Evolutionary conservation across 1,140 invertebrate species (phyloP), one percentile per base, ranked within the genome.

Genomic region (Lepidurus packardi): DNA sequence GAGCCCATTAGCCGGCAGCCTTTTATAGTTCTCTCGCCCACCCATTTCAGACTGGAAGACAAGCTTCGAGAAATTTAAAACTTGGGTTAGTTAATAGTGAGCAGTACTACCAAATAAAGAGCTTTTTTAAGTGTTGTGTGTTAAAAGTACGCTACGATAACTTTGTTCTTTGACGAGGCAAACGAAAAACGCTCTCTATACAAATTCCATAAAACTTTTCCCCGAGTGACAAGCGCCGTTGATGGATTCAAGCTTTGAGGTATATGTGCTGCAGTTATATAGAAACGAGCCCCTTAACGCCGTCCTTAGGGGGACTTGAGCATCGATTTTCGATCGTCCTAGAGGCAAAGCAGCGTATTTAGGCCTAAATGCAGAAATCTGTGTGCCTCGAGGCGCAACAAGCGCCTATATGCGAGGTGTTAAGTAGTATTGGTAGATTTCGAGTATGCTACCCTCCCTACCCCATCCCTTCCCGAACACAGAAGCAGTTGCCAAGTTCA

Each of bases 1-100:
- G 53, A 65, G 53, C 53, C 53, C 53, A 65, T 65, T 65, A 65
- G 53, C 53, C 53, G 21, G 53, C 53, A 21, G 53, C 53, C 53
- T 21, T 65, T 65, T 65, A 11, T n/a, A 7, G 21, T n/a, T 16
- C 21, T 65, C 53, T 65, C 53, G 53, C 53, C 53, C 53, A 16
- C 16, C 13, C 53, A 16, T n/a, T 13, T n/a, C 16, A 4, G 21
- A 65, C 53, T 65, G 16, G 53, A 65, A 13, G n/a, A 65, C 53
- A 65, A 65, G 53, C 16, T 65, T 65, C 16, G 10, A 13, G 53
- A 65, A 65, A 65, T 34, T 34, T 34, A 34, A 34, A 34, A 34
- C 34, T 34, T 34, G 34, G 34, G 34, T 34, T 34, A 34, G 34
- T 34, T 34, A 34, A 34, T 34, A 34, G 34, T 34, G 34, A 34